phyloP scores from a whole-genome alignment of 2,113 vertebrate species.

The Stercorarius parasiticus region DNA sequence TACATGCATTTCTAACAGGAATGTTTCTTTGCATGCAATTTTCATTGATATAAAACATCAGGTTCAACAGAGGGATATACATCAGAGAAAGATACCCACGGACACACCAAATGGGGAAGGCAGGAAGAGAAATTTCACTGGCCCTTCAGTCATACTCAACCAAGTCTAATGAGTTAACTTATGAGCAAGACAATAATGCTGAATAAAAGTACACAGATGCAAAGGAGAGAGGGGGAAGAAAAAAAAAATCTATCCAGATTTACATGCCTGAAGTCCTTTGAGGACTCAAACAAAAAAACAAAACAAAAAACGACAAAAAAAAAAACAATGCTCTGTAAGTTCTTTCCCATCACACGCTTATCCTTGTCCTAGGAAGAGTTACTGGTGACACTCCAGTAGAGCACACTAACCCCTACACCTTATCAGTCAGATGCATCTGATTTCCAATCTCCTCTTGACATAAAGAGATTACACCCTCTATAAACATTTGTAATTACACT shows the following conservation, averaged over 20 bases:
- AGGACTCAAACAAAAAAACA: not conserved
- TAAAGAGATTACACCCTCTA: not conserved
- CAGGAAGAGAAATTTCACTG: not conserved
- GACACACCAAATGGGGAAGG: not conserved
- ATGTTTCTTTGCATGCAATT: not conserved
- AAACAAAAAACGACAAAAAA: not conserved
- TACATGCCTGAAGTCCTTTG: not conserved
- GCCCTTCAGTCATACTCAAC: not conserved
- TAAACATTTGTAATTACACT: not conserved
- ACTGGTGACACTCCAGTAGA: accelerated
- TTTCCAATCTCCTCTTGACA: not conserved
- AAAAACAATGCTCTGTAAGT: not conserved
- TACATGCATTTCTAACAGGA: not conserved
- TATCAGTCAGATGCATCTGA: not conserved
- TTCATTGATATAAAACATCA: not conserved
- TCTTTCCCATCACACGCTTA: not conserved
- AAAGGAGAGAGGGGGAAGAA: not conserved
- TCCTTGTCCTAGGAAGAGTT: not conserved
- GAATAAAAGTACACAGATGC: not conserved
- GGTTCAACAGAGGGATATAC: not conserved
- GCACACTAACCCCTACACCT: not conserved
- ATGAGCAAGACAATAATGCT: not conserved
- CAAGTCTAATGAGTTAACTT: not conserved
- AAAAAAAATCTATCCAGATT: not conserved
- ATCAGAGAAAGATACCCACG: not conserved